Evolutionary conservation across 2,888 invertebrate species (phyloP).

Genomic region (Drosophila seclusa): DNA sequence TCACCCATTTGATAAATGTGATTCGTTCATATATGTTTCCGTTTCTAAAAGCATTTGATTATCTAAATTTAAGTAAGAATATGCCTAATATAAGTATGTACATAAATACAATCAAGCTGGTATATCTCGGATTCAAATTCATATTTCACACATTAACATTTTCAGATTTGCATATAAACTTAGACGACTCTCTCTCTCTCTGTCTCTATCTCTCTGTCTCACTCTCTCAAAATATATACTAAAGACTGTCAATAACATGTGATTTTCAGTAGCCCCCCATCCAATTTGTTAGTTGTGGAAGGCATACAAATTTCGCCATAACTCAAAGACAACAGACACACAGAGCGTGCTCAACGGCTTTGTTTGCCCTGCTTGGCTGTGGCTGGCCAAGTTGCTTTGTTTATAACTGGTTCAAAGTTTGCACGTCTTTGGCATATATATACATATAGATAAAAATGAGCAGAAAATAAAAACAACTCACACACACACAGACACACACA

Average conservation of each 20-base stretch:
- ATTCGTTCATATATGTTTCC: background rate
- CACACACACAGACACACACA: constrained; percentile 19
- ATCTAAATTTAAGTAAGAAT: background rate
- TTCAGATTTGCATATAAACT: constrained; percentile 22
- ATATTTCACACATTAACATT: constrained; percentile 7
- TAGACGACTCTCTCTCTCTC: background rate
- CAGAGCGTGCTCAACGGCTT: constrained; percentile 23
- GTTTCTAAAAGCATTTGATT: background rate
- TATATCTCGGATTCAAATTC: background rate
- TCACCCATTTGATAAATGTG: background rate
- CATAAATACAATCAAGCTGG: background rate
- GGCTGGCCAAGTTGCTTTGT: constrained; percentile 59
- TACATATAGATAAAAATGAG: constrained; percentile 13
- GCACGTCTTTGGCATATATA: constrained; percentile 76
- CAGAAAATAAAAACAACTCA: background rate
- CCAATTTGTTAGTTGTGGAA: constrained; percentile 59
- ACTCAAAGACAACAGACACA: constrained; percentile 32
- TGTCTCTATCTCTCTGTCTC: background rate
- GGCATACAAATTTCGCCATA: constrained; percentile 72
- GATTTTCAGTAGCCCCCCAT: constrained; percentile 48
- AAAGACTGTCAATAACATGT: constrained; percentile 18
- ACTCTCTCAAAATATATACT: background rate
- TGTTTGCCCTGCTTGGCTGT: constrained; percentile 31
- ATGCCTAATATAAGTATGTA: background rate
- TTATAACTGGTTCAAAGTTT: constrained; percentile 77